A percentile compares a stretch with the other conserved stretches of the same genome.
Evolutionary conservation across 2,888 invertebrate genomes (phyloP).

Genomic region (Camptogramma bilineatum): DNA sequence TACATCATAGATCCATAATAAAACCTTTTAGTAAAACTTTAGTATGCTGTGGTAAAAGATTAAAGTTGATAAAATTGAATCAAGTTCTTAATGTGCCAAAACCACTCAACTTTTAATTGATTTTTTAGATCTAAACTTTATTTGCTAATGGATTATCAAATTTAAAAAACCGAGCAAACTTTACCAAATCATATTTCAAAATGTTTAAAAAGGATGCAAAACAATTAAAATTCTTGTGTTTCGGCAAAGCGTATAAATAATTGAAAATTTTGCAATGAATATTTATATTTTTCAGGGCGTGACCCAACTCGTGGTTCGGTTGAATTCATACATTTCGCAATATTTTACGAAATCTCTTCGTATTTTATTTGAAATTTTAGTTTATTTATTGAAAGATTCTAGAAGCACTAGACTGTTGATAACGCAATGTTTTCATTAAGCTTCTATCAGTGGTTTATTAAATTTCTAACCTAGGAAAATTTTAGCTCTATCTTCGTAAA

Average conservation of each 20-base stretch:
- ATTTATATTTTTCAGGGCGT: constrained; percentile 22
- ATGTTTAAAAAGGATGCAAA: constrained; percentile 3
- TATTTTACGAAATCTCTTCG: constrained; percentile 40
- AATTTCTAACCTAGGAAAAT: constrained; percentile 16
- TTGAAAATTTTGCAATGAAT: constrained; percentile 27
- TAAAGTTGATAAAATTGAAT: no score
- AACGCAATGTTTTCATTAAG: constrained; percentile 58
- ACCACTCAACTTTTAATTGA: no score
- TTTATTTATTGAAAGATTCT: constrained; percentile 49
- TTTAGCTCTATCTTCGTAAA: constrained; percentile 1
- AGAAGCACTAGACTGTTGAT: constrained; percentile 60
- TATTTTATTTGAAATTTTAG: constrained; percentile 53
- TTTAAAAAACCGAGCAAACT: background rate
- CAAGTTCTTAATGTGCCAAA: no score
- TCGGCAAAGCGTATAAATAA: constrained; percentile 11
- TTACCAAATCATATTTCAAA: background rate
- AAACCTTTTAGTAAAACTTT: no score
- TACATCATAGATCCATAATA: no score
- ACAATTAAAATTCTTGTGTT: constrained; percentile 6
- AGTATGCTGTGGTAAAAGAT: no score
- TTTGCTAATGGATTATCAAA: no score
- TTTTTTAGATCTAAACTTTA: no score
- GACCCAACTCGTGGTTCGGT: constrained; percentile 26
- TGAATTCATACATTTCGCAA: constrained; percentile 39
- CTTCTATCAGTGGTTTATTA: constrained; percentile 34